Percentiles rank a stretch among this genome's conserved stretches.
phyloP scores from a whole-genome alignment of 2,113 vertebrate genomes.

The Girardinichthys multiradiatus region DNA sequence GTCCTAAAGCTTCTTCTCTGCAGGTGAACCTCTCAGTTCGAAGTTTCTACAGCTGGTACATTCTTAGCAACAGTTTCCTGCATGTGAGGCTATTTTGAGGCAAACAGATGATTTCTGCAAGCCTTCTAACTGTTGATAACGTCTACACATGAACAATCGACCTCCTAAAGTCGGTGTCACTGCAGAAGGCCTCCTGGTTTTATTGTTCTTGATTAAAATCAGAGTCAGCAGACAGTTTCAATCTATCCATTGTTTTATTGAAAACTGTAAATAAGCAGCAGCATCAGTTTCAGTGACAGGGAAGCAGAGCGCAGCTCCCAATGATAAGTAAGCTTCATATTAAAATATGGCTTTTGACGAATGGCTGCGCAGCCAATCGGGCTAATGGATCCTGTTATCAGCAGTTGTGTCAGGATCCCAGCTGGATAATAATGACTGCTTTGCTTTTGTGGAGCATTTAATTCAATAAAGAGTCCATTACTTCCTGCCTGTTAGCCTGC shows the following conservation, averaged over 20 bases:
- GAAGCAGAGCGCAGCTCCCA: background rate
- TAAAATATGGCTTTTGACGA: slow-evolving; percentile 11
- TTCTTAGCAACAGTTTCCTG: background rate
- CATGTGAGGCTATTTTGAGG: background rate
- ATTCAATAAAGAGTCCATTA: slow-evolving; percentile 73
- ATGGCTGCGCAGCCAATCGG: slow-evolving; percentile 28
- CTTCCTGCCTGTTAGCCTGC: slow-evolving; percentile 42
- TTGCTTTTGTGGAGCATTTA: slow-evolving; percentile 65
- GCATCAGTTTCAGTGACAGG: background rate
- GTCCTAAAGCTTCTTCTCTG: too few relatives aligned
- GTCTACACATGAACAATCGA: too few relatives aligned
- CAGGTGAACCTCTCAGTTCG: too few relatives aligned
- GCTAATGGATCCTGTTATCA: slow-evolving; percentile 54
- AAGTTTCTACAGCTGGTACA: too few relatives aligned
- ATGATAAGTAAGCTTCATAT: background rate
- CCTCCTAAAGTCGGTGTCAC: too few relatives aligned
- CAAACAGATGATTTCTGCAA: too few relatives aligned
- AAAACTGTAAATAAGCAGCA: background rate
- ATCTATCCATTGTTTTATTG: background rate
- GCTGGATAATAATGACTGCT: slow-evolving; percentile 62
- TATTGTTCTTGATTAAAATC: background rate
- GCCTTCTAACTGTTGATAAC: too few relatives aligned
- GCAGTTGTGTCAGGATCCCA: slow-evolving; percentile 48
- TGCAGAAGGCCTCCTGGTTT: background rate
- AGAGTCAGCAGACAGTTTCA: background rate